These are phyloP conservation scores for Argynnis bischoffii DNA, from an alignment of 2,888 invertebrate genomes.

Conservation along the genomic window DNA sequence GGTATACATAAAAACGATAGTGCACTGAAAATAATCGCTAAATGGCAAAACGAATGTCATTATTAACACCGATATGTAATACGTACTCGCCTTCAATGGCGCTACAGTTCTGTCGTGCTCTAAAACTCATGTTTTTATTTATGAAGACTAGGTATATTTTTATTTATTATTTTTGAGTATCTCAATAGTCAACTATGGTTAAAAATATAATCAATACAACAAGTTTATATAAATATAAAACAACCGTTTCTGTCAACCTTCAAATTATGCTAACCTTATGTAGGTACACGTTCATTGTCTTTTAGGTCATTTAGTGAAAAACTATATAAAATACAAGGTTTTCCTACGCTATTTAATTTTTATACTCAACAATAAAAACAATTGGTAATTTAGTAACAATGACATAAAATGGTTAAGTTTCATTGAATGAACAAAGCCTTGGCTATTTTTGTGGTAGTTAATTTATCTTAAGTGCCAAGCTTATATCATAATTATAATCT, in stretches of 20 bases:
- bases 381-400: conserved; percentile 20
- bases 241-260: conserved; percentile 13
- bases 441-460: conserved; percentile 4
- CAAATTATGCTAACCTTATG: conserved; percentile 22
- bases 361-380: conserved; percentile 28
- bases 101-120: neutral
- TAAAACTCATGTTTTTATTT: neutral
- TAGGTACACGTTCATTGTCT: conserved; percentile 6
- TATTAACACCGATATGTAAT: conserved; percentile 7
- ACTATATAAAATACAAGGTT: conserved; percentile 32
- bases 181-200: neutral
- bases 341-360: conserved; percentile 25
- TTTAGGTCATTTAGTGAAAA: conserved; percentile 31
- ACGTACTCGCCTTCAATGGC: conserved; percentile 10
- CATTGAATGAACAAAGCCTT: conserved; percentile 16
- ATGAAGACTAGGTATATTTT: neutral
- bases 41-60: conserved; percentile 12
- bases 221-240: no score
- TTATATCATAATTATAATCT: no score
- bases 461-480: conserved; percentile 1
- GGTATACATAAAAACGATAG: conserved; percentile 10
- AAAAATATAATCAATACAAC: neutral
- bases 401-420: conserved; percentile 16
- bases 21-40: conserved; percentile 17
- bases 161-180: neutral